A percentile compares a stretch with the other conserved stretches of the same genome.
These are phyloP conservation scores for Baccha elongata DNA, from an alignment of 2,888 invertebrate genomes.

Conservation along the genomic window DNA sequence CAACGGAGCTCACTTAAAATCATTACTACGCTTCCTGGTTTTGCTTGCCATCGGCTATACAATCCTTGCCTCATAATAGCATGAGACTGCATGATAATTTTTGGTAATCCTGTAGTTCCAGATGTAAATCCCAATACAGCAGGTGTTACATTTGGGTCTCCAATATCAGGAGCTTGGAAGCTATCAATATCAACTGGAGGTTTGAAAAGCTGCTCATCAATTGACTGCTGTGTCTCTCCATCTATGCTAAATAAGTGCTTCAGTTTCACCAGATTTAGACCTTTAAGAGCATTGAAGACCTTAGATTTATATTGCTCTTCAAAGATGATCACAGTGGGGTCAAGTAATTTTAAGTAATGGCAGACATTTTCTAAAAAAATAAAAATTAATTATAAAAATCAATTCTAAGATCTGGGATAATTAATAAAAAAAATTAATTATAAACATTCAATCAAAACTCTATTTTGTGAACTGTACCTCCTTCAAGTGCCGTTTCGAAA, in stretches of 20 bases:
- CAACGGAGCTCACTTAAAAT: too few species aligned
- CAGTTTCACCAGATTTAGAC: background rate
- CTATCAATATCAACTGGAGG: conserved; percentile 7
- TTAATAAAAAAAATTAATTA: too few species aligned
- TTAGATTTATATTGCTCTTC: conserved; percentile 40
- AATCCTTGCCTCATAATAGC: conserved; percentile 11
- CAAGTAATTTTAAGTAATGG: conserved; percentile 33
- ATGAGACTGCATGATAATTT: conserved; percentile 58
- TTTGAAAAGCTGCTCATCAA: background rate
- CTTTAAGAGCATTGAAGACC: conserved; percentile 13
- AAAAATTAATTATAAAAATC: background rate
- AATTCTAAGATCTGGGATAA: too few species aligned
- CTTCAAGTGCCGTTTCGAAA: conserved; percentile 67
- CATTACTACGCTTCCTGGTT: conserved; percentile 4
- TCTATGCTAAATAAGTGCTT: background rate
- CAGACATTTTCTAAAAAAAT: background rate
- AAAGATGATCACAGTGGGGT: conserved; percentile 57
- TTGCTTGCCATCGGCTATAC: background rate
- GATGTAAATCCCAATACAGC: conserved; percentile 64
- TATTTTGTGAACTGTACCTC: too few species aligned
- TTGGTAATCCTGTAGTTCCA: conserved; percentile 60
- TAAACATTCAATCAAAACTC: too few species aligned
- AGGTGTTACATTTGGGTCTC: conserved; percentile 38
- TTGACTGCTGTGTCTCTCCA: background rate
- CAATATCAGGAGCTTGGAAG: conserved; percentile 6